Evolutionary conservation across 2,113 vertebrate species (phyloP), one percentile per base, ranked within the genome.

Genomic region (Melanerpes aurifrons): DNA sequence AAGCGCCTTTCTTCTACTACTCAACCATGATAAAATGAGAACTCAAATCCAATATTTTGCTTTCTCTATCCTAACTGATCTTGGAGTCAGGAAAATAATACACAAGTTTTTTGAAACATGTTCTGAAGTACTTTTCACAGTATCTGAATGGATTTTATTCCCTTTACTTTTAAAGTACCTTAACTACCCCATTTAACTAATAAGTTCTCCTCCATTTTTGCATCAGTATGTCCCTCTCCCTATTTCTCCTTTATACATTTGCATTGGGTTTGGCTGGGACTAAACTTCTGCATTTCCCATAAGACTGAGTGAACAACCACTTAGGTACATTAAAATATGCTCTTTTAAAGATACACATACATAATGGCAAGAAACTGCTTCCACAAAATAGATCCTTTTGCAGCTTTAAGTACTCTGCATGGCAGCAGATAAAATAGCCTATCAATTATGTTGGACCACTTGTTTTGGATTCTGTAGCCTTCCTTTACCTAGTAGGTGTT

Each of bases 21-120:
- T 82, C 56, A 68, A 17, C 43, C 12, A 6, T 15, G 29, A 74
- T 50, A 58, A 93, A 93, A 87, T 18, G 12, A 82, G 53, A 74
- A 6, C 20, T 89, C 50, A 89, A 69, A 82, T 67, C 11, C 62
- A 85, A 17, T 61, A 68, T 53, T 64, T 86, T 81, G 32, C n/a
- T 78, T 87, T 93, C 59, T 69, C 21, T 78, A 57, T 64, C 37
- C 22, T 53, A 66, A 40, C 28, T 63, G 45, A 80, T 14, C 32
- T 25, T 25, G 15, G 20, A 86, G 47, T 3, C 53, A 87, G 73
- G 50, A 70, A 89, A 91, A 83, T 12, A 83, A 63, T 20, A 47
- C 7, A 57, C 0, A 0, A 24, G 9, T n/a, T 45, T 84, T 86
- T n/a, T 37, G 12, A 78, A 86, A 69, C 4, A 28, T 3, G 1